phyloP scores from a whole-genome alignment of 2,797 vertebrate genomes.

The Chromis chromis region DNA sequence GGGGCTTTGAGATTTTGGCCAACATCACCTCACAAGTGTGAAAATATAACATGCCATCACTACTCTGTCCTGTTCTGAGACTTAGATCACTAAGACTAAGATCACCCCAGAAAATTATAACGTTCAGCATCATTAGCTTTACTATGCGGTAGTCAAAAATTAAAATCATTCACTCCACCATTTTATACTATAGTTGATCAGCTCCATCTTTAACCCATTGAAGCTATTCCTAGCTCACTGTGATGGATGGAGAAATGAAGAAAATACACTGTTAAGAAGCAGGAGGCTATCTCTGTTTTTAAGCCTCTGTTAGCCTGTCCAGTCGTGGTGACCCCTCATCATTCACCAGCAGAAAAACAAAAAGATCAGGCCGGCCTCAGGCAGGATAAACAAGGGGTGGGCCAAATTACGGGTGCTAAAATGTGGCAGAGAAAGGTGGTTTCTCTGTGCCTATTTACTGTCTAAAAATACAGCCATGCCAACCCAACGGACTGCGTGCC shows the following conservation, averaged over 20 bases:
- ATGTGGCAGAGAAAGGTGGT: slow-evolving; percentile 75
- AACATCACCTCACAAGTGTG: slow-evolving; percentile 38
- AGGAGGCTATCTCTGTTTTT: slow-evolving; percentile 41
- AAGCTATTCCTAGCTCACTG: slow-evolving; percentile 24
- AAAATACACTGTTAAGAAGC: slow-evolving; percentile 40
- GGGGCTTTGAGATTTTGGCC: slow-evolving; percentile 30
- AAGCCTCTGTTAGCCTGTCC: slow-evolving; percentile 42
- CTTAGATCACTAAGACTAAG: too few species aligned
- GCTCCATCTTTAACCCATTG: slow-evolving; percentile 40
- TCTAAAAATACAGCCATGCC: slow-evolving; percentile 76
- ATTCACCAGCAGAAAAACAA: slow-evolving; percentile 71
- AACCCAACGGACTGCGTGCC: slow-evolving; percentile 52
- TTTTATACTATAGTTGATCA: slow-evolving; percentile 35
- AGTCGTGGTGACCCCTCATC: slow-evolving; percentile 64
- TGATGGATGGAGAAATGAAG: slow-evolving; percentile 32
- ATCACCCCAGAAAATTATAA: slow-evolving; percentile 19
- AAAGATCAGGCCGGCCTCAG: slow-evolving; percentile 48
- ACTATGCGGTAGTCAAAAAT: slow-evolving; percentile 12
- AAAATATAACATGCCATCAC: slow-evolving; percentile 40
- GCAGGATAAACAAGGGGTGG: slow-evolving; percentile 76
- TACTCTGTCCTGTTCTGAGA: slow-evolving; percentile 25
- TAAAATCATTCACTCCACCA: slow-evolving; percentile 38
- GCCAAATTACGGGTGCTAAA: slow-evolving; percentile 79
- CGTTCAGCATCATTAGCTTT: slow-evolving; percentile 35
- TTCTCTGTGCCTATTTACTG: slow-evolving; percentile 69